Conservation (phyloP, 2,113 vertebrate genomes). For the Strix aluco region DNA sequence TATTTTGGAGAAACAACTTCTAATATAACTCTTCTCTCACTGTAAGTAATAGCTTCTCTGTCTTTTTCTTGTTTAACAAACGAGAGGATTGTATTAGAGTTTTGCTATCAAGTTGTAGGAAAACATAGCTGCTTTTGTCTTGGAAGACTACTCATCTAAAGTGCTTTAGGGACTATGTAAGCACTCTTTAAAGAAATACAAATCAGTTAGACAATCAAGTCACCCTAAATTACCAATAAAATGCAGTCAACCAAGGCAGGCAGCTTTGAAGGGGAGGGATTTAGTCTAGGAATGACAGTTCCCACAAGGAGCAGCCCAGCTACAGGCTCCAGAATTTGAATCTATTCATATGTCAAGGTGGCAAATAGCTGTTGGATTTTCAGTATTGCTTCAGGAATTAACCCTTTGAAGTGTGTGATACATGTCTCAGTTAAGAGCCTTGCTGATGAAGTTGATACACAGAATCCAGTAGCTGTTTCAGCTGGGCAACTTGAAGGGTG, state of each 20-base stretch:
- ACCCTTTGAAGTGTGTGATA: neutral
- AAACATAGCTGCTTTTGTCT: neutral
- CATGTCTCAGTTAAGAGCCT: neutral
- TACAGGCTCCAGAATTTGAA: neutral
- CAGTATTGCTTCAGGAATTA: neutral
- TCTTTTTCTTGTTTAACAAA: neutral
- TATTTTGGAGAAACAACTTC: conserved; percentile 87
- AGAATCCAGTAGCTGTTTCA: neutral
- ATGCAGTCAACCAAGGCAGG: neutral
- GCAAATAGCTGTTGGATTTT: neutral
- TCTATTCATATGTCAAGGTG: neutral
- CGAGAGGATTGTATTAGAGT: neutral
- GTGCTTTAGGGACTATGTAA: neutral
- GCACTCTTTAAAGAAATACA: neutral
- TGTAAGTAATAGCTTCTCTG: conserved; percentile 83
- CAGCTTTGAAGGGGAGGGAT: neutral
- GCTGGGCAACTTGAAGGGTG: neutral
- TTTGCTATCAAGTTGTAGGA: neutral
- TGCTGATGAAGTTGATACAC: neutral
- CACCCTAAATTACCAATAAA: neutral
- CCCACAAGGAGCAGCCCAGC: neutral
- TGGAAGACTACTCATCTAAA: neutral
- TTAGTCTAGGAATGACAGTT: neutral
- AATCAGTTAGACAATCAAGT: neutral
- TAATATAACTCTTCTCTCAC: conserved; percentile 89